Conservation (phyloP, 2,113 vertebrate genomes). For the Chionodraco myersi region DNA sequence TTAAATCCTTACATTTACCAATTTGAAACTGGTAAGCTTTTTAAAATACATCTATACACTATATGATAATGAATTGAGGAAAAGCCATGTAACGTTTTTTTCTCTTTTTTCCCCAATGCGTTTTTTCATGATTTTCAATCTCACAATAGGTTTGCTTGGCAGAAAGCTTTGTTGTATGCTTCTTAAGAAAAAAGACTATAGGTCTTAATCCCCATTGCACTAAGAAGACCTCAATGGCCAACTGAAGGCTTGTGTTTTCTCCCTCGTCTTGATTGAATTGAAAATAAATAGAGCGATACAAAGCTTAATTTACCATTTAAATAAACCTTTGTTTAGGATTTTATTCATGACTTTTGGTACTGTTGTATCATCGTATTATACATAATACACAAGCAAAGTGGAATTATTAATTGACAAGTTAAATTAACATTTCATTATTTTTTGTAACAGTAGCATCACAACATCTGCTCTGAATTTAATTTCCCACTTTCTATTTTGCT, state of each 20-base stretch:
- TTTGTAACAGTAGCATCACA: background rate
- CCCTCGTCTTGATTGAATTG: background rate
- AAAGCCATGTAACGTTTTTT: no score
- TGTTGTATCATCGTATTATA: background rate
- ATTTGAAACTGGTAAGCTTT: no score
- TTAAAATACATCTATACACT: no score
- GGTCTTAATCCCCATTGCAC: background rate
- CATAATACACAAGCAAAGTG: background rate
- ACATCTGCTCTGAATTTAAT: conserved; percentile 14
- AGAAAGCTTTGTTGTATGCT: background rate
- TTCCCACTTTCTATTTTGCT: background rate
- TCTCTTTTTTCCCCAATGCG: no score
- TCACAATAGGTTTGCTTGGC: background rate
- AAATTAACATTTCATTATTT: background rate
- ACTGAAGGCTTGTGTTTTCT: background rate
- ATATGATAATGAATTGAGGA: no score
- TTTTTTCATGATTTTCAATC: background rate
- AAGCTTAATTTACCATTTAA: background rate
- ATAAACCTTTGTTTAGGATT: background rate
- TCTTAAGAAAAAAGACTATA: background rate
- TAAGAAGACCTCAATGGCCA: background rate
- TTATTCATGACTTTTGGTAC: background rate
- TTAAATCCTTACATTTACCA: background rate
- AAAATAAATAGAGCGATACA: background rate
- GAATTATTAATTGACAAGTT: background rate